Base-by-base conservation (phyloP, 2,113 vertebrate species). In the Cyprinus carpio region DNA sequence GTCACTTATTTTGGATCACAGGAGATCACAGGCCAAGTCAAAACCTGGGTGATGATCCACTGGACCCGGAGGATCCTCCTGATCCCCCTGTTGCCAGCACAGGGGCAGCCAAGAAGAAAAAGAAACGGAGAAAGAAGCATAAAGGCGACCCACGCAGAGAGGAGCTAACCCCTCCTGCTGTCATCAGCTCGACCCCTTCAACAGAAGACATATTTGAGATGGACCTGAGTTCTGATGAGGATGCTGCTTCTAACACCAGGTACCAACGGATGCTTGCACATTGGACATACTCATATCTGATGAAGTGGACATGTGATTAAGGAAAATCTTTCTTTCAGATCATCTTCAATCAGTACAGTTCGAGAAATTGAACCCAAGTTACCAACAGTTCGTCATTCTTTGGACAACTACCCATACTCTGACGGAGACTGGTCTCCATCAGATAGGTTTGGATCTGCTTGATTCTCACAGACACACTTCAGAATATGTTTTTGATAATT, bases 141-240 rank as follows among this genome's bases (percentile, higher is more conserved):
- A 99, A 97, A 91, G 95, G 95, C 37, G 98, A 99, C 25, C 94
- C 91, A 27, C 96, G 96, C 37, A 96, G 96, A 83, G 98, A 99
- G 90, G 98, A 98, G 86, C 94, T 94, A 58, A 95, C 67, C 34
- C 92, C 88, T 51, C 94, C 91, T 91, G 94, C 75, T 23, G 78
- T 11, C 79, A 72, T 71, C 27, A 46, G 84, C 34, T 75, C 89
- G 46, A 75, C 82, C 56, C 69, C 64, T 4, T 81, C 71, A 4
- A 90, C 82, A 6, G 98, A 98, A 7, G 97, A 97, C 2, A 92
- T 96, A 67, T 95, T 95, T 72, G 95, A 97, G 87, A 96, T 98
- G 94, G 96, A 96, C 25, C 89, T 97, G 87, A 99, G 97, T 90
- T 97, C 98, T 31, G 98, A 99, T 12, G 98, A 99, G 31, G 97